Base-by-base conservation (phyloP, 1,140 invertebrate genomes). In the Penaeus japonicus region DNA sequence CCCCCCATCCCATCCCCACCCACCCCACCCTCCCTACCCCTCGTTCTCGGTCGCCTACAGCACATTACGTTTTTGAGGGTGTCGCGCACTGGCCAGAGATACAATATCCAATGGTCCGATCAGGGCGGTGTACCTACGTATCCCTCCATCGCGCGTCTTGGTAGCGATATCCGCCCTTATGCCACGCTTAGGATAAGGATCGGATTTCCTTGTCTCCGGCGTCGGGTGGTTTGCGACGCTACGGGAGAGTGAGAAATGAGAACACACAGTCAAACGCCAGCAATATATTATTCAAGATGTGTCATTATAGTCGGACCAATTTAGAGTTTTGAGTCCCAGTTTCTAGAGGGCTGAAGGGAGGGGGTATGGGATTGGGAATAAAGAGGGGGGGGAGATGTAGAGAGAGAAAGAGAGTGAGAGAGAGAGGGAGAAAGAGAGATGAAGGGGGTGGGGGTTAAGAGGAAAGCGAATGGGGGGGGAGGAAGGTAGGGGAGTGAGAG, bases 201-300 rank as follows among this genome's bases (percentile, higher is more conserved):
- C n/a, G 73, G 30, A 59, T 65, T 54, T 22, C 80, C 54, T 54
- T 24, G 20, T 54, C 54, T 3, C 24, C 4, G 10, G 15, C 15
- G 30, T 17, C 47, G 27, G 39, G 54, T n/a, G 86, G 65, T 32
- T 88, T 88, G 81, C 27, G 86, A 10, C 86, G 80, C 53, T 84
- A 35, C 32, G 32, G 80, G 62, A 32, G 86, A 75, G 86, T 88
- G 86, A 88, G 86, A 88, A 88, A 88, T 82, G 86, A 84, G 86
- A 88, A 81, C 81, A 88, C 86, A 83, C 86, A 88, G 86, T 88
- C 86, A 88, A 88, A 88, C 86, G 86, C 86, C 86, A 78, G 86
- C 78, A 88, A 88, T 88, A 88, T 88, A 88, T 88, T 88, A 88
- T 88, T 88, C 86, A 88, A 88, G 86, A 88, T 88, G 78, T 88